These are phyloP conservation scores for Euglossa dilemma DNA, from an alignment of 1,140 invertebrate species.

Conservation along the genomic window DNA sequence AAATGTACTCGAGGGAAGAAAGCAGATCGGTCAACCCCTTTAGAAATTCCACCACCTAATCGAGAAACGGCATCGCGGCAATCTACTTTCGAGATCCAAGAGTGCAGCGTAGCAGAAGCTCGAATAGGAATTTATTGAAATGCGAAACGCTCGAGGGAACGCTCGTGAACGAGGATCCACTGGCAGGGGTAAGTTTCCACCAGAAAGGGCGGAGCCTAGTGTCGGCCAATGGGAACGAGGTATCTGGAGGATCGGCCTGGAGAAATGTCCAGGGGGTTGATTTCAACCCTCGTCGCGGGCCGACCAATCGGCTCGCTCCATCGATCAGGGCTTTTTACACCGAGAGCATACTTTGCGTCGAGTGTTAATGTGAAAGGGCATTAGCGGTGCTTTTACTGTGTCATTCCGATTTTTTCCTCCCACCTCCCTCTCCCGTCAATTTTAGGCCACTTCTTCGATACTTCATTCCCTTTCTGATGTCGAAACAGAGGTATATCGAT, in stretches of 20 bases:
- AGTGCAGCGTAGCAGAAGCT: conserved; percentile 30
- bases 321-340: conserved; percentile 77
- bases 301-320: conserved; percentile 75
- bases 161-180: conserved; percentile 20
- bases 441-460: conserved; percentile 37
- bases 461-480: not conserved
- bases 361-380: conserved; percentile 81
- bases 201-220: conserved; percentile 68
- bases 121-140: conserved; percentile 42
- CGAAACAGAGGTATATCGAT: conserved; percentile 61
- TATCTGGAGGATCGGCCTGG: conserved; percentile 55
- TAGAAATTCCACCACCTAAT: not conserved
- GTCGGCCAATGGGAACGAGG: conserved; percentile 51
- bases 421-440: not conserved
- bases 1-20: not conserved
- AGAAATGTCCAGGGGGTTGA: conserved; percentile 54
- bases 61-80: not conserved
- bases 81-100: conserved; percentile 15
- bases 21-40: not conserved
- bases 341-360: conserved; percentile 77
- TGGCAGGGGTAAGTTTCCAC: conserved; percentile 52
- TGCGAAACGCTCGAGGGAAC: conserved; percentile 15
- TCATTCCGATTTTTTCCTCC: conserved; percentile 70
- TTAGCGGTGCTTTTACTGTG: conserved; percentile 80
- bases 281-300: conserved; percentile 61